Conservation (phyloP, 2,113 vertebrate genomes). For the Ovis canadensis region DNA sequence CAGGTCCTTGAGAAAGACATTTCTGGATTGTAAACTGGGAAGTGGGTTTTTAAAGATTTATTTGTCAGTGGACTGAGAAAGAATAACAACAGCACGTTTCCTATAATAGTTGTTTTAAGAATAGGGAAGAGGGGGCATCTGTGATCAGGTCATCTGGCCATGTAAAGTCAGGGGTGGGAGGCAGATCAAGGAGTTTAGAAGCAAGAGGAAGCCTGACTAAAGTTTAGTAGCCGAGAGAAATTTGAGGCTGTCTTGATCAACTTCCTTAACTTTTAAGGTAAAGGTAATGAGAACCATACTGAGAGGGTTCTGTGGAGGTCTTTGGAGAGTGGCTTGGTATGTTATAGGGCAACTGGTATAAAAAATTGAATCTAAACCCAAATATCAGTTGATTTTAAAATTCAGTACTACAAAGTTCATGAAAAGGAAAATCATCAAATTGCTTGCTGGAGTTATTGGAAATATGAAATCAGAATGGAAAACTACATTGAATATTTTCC, state of each 20-base stretch:
- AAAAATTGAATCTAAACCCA: background rate
- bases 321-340: background rate
- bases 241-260: background rate
- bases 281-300: background rate
- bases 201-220: background rate
- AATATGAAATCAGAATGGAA: background rate
- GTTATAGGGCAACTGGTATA: background rate
- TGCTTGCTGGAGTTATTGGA: background rate
- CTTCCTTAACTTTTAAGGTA: background rate
- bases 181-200: background rate
- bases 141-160: background rate
- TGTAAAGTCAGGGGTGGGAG: background rate
- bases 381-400: background rate
- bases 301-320: background rate
- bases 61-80: background rate
- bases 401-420: background rate
- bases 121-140: background rate
- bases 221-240: background rate
- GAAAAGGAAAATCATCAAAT: background rate
- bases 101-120: background rate
- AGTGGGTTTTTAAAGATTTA: background rate
- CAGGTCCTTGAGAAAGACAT: background rate
- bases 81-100: background rate
- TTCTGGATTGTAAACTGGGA: background rate
- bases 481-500: background rate